Evolutionary conservation across 1,140 invertebrate genomes (phyloP).

Genomic region (Aphis craccivora): DNA sequence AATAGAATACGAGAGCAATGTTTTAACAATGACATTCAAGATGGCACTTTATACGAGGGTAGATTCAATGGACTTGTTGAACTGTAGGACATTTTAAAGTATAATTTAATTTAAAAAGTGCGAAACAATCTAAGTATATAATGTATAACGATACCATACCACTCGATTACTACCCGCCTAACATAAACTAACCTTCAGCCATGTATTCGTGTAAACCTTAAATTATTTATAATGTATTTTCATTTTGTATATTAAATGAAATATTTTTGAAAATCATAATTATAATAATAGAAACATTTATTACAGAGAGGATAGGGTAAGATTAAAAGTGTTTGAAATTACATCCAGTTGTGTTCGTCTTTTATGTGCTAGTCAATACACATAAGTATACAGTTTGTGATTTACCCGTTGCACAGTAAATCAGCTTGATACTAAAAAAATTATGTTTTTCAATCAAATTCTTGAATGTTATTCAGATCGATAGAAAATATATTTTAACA

Average conservation of each 20-base stretch:
- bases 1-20: neutral
- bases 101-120: conserved; percentile 15
- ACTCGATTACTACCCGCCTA: neutral
- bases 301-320: neutral
- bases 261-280: neutral
- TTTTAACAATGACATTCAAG: neutral
- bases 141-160: neutral
- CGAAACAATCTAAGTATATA: neutral
- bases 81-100: neutral
- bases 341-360: too few relatives aligned
- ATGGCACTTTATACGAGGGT: neutral
- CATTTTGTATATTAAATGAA: neutral
- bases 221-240: neutral
- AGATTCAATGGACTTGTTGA: neutral
- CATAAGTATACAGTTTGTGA: neutral
- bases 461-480: neutral
- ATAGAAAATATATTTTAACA: neutral
- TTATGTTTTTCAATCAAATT: neutral
- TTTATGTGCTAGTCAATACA: neutral
- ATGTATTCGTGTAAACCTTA: neutral
- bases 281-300: neutral
- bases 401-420: neutral
- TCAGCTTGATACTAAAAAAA: neutral
- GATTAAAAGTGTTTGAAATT: neutral
- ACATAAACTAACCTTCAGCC: neutral